Base-by-base conservation (phyloP, 2,888 invertebrate genomes). In the Campopleginae sp. region DNA sequence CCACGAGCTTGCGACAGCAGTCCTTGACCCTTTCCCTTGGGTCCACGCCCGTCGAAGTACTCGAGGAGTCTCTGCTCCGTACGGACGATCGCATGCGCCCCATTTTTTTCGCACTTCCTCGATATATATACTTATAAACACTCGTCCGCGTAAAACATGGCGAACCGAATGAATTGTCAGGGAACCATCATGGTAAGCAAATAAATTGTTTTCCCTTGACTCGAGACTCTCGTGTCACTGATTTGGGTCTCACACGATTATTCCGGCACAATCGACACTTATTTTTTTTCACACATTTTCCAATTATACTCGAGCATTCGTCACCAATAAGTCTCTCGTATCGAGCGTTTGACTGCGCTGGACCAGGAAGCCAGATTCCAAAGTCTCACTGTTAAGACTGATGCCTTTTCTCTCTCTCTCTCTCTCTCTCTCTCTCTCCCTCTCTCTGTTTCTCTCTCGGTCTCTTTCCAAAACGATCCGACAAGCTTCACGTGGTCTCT, bases 1-100 rank as follows among this genome's bases (percentile, higher is more conserved):
- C 97, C 80, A 97, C 96, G 89, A 98, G 95, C 93, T 98, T 98
- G 63, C 98, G 95, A 90, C 97, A 97, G 92, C 97, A 98, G 91
- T 97, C 97, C 93, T 97, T 97, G 80, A 98, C 95, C 91, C 96
- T 96, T 91, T 97, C 97, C 46, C 96, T 94, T 0, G 97, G 96
- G 89, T 96, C 96, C 90, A 95, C 95, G 82, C 95, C 96, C 63
- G 95, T 95, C 27, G 96, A 95, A 0, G 96, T 95, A 1, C 96
- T 96, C 0, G 96, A 96, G 42, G 96, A 96, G 70, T 94, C 94
- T 33, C 94, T 92, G 89, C 96, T 96, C 85, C 96, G 94, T 91
- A 96, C 94, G 19, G 96, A 96, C 79, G 95, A 95, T 92, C 96
- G 90, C 84, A 91, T 88, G 33, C 92, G 90, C 33, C 91, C 89